Conservation (phyloP, 2,888 invertebrate species). For the Pyralis farinalis region DNA sequence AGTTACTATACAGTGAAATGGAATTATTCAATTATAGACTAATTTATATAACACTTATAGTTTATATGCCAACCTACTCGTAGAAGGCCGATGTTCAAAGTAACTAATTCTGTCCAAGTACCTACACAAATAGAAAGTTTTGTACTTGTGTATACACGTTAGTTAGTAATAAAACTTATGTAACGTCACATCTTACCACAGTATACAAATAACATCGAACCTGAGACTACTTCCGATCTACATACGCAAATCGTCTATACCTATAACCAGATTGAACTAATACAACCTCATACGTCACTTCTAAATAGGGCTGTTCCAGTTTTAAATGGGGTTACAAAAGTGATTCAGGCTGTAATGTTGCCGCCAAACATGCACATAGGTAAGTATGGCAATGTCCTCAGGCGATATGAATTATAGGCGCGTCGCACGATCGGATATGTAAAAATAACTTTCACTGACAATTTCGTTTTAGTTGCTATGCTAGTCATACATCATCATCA, state of each 20-base stretch:
- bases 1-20: too few relatives aligned
- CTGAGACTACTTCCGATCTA: too few relatives aligned
- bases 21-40: too few relatives aligned
- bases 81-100: constrained; percentile 41
- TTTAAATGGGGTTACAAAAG: constrained; percentile 30
- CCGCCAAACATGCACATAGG: constrained; percentile 26
- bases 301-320: constrained; percentile 19
- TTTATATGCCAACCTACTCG: too few relatives aligned
- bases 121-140: too few relatives aligned
- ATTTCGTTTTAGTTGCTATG: constrained; percentile 26
- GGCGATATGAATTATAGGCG: constrained; percentile 43
- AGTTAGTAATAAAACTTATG: too few relatives aligned
- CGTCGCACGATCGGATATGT: constrained; percentile 36
- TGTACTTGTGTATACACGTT: too few relatives aligned
- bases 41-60: too few relatives aligned
- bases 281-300: neutral
- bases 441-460: constrained; percentile 40
- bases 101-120: too few relatives aligned
- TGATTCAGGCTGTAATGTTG: constrained; percentile 31
- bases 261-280: too few relatives aligned
- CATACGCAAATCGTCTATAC: too few relatives aligned
- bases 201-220: constrained; percentile 7
- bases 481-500: too few relatives aligned
- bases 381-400: constrained; percentile 50
- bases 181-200: neutral